A percentile compares a stretch with the other conserved stretches of the same genome.
These are phyloP conservation scores for Steinernema hermaphroditum DNA, from an alignment of 2,888 invertebrate species.

Conservation along the genomic window DNA sequence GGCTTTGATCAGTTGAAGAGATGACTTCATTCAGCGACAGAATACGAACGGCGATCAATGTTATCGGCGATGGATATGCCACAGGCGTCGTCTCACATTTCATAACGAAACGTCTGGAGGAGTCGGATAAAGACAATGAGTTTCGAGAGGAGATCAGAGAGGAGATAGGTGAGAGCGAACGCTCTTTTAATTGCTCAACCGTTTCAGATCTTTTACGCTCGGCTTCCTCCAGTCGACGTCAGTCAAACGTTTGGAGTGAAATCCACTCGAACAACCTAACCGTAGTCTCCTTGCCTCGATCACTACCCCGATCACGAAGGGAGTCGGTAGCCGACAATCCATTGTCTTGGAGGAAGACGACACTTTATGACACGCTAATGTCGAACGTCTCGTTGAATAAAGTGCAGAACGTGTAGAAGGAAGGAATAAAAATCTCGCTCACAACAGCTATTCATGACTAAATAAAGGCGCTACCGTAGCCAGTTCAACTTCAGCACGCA, in stretches of 20 bases:
- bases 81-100: slow-evolving; percentile 59
- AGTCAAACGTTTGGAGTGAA: slow-evolving; percentile 42
- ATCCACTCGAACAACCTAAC: slow-evolving; percentile 16
- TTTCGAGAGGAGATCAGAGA: slow-evolving; percentile 58
- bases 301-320: neutral
- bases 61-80: slow-evolving; percentile 63
- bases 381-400: slow-evolving; percentile 6
- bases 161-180: slow-evolving; percentile 51
- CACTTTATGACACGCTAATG: neutral
- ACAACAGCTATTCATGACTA: too few species aligned
- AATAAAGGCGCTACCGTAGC: too few species aligned
- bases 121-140: slow-evolving; percentile 54
- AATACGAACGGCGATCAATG: slow-evolving; percentile 62
- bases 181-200: neutral
- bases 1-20: neutral
- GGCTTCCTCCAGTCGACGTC: slow-evolving; percentile 48
- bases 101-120: slow-evolving; percentile 46
- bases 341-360: slow-evolving; percentile 1
- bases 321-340: slow-evolving; percentile 8
- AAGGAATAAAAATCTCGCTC: neutral
- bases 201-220: slow-evolving; percentile 53
- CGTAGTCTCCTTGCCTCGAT: neutral
- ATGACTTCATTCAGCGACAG: slow-evolving; percentile 53
- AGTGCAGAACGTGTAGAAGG: neutral
- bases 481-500: too few species aligned